Base-by-base conservation (phyloP, 1,140 invertebrate genomes). In the Zaprionus vittiger region DNA sequence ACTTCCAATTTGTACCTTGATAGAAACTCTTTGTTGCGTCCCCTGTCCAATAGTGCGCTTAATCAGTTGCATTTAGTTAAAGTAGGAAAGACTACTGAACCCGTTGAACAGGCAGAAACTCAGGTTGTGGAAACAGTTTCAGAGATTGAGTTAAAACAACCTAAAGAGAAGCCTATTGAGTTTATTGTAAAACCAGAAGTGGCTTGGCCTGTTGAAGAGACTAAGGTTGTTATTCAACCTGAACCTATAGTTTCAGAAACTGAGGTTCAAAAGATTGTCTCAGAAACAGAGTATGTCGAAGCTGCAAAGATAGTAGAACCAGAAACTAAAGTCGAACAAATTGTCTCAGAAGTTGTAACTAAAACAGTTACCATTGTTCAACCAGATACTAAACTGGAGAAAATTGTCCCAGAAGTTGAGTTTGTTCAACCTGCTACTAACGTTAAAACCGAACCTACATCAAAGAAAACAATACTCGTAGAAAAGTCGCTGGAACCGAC, bases 1-100 rank as follows among this genome's bases (percentile, higher is more conserved):
- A 69, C 73, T 26, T 57, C 62, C 4, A 91, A 91, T 70, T 74
- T 91, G 22, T 71, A 74, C 59, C 81, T 91, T 60, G 90, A 91
- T 68, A 73, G 65, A 54, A 22, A 54, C 14, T 71, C 67, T 31
- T 47, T 91, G 1, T 52, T 80, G 60, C 82, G 72, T 63, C 67
- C 70, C 55, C 52, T 77, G 47, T 56, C 80, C 37, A 59, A 64
- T 54, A 57, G 24, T 71, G 59, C 34, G 22, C 68, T 83, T 59
- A 68, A 60, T 55, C 76, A 84, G 44, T 60, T 79, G 38, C 79
- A 79, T 68, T 79, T 83, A 38, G 24, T 80, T 28, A 66, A 41
- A 22, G 20, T 34, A n/a, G 44, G 75, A 69, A 59, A 77, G 22
- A n/a, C 68, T n/a, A 14, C 20, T 9, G 65, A 78, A 26, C 37